Percentiles rank a stretch among this genome's conserved stretches.
Evolutionary conservation across 2,888 invertebrate genomes (phyloP).

Genomic region (Stenodema calcarata): DNA sequence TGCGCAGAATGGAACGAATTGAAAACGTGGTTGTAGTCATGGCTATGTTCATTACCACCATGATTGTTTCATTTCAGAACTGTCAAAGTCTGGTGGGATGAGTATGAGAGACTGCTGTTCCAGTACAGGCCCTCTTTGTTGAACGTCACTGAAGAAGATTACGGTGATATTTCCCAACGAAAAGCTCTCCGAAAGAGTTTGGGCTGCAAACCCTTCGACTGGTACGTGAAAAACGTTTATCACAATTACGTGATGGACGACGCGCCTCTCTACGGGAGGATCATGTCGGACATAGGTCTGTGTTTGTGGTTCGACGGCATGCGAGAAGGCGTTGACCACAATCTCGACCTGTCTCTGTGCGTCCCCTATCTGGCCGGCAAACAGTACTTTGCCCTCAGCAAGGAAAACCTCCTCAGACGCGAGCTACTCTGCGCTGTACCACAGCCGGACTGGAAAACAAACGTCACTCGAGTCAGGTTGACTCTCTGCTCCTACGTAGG

Average conservation of each 20-base stretch:
- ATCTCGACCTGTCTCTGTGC: not conserved
- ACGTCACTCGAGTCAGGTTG: not conserved
- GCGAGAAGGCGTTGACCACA: not conserved
- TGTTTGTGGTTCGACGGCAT: slow-evolving; percentile 3
- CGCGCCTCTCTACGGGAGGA: not conserved
- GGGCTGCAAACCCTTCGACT: slow-evolving; percentile 83
- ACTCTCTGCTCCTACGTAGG: not conserved
- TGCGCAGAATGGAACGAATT: too few relatives aligned
- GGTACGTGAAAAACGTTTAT: slow-evolving; percentile 89
- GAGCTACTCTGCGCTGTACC: slow-evolving; percentile 19
- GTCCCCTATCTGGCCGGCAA: not conserved
- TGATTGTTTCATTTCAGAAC: not conserved
- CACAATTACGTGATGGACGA: slow-evolving; percentile 61
- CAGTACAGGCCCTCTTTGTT: slow-evolving; percentile 79
- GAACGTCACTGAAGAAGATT: slow-evolving; percentile 72
- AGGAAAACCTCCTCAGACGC: not conserved
- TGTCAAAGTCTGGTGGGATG: slow-evolving; percentile 97
- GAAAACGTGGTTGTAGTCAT: too few relatives aligned
- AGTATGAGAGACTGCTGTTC: slow-evolving; percentile 89
- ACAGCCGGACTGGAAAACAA: not conserved
- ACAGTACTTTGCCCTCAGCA: slow-evolving; percentile 39
- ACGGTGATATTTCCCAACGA: not conserved
- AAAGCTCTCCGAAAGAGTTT: not conserved
- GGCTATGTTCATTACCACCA: too few relatives aligned
- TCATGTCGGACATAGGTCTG: not conserved